Evolutionary conservation across 2,888 invertebrate species (phyloP).

Genomic region (Patella pellucida): DNA sequence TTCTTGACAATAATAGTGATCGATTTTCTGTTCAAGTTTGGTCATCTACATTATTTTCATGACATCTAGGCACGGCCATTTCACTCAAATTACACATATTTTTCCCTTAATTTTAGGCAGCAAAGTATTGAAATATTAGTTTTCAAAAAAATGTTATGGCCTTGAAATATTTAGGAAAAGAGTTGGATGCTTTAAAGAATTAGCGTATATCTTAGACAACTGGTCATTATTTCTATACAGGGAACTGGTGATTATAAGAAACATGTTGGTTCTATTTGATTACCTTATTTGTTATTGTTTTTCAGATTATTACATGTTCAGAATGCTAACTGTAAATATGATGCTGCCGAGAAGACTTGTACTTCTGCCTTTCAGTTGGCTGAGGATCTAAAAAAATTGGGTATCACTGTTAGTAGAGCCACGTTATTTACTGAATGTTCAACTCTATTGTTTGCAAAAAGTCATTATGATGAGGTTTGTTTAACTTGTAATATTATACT

Average conservation of each 20-base stretch:
- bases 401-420: constrained; percentile 75
- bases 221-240: too few relatives aligned
- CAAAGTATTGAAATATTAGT: too few relatives aligned
- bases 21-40: not conserved
- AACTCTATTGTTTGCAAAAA: constrained; percentile 84
- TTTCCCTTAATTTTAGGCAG: too few relatives aligned
- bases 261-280: constrained; percentile 1
- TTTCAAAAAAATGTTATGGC: too few relatives aligned
- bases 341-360: constrained; percentile 82
- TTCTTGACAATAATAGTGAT: too few relatives aligned
- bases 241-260: too few relatives aligned
- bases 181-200: too few relatives aligned
- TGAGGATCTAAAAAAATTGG: constrained; percentile 73
- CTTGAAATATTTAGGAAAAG: too few relatives aligned
- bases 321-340: constrained; percentile 85
- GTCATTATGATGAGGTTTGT: constrained; percentile 86
- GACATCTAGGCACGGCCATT: constrained; percentile 32
- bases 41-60: too few relatives aligned
- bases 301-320: constrained; percentile 86
- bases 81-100: too few relatives aligned
- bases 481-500: not conserved
- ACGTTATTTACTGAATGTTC: constrained; percentile 88
- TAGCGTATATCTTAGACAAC: too few relatives aligned
- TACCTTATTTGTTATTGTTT: constrained; percentile 7
- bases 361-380: constrained; percentile 75